Conservation (phyloP, 2,113 vertebrate species). For the Hydrolagus affinis region DNA sequence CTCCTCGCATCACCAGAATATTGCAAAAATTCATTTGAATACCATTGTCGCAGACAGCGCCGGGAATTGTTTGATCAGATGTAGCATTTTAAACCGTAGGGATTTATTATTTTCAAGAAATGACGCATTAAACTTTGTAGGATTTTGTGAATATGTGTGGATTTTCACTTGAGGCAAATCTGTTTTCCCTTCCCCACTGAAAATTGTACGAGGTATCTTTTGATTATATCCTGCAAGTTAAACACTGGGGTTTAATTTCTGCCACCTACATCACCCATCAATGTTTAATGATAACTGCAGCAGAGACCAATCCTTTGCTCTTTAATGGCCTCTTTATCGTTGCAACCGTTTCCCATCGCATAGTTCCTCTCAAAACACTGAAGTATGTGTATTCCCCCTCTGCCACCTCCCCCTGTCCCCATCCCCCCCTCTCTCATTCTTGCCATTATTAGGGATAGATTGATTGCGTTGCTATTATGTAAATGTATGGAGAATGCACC, state of each 20-base stretch:
- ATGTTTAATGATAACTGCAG: background rate
- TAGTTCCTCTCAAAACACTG: slow-evolving; percentile 16
- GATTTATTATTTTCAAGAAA: too few relatives aligned
- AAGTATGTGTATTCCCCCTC: background rate
- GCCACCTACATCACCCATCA: background rate
- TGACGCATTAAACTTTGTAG: too few relatives aligned
- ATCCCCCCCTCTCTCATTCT: background rate
- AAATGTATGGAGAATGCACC: slow-evolving; percentile 19
- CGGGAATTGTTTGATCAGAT: too few relatives aligned
- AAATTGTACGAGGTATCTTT: background rate
- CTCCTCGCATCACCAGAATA: too few relatives aligned
- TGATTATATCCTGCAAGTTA: background rate
- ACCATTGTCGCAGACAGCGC: too few relatives aligned
- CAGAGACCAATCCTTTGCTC: background rate
- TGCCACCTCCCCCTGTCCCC: background rate
- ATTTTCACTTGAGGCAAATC: background rate
- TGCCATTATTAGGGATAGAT: slow-evolving; percentile 28
- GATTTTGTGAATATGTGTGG: too few relatives aligned
- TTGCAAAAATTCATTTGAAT: too few relatives aligned
- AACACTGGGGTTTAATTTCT: too few relatives aligned
- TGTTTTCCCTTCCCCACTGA: background rate
- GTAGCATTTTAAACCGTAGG: too few relatives aligned
- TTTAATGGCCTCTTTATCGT: background rate
- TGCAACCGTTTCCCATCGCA: slow-evolving; percentile 27
- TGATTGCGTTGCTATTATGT: slow-evolving; percentile 28